Conservation (phyloP, 2,888 invertebrate genomes). For the Sphinx pinastri region DNA sequence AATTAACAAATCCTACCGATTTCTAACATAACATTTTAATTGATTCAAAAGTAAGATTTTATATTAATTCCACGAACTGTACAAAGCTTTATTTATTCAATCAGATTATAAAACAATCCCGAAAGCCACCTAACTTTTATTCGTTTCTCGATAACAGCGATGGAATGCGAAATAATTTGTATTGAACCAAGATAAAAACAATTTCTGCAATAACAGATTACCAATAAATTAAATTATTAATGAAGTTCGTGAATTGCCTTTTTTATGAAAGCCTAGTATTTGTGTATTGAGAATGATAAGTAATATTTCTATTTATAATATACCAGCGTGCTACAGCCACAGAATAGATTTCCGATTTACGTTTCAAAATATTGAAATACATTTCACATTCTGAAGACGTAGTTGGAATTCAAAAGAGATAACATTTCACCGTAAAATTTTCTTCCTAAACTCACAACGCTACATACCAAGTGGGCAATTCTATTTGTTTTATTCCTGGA, state of each 20-base stretch:
- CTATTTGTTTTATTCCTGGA: neutral
- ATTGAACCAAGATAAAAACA: neutral
- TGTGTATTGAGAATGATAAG: neutral
- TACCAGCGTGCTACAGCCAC: neutral
- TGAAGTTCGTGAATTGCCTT: neutral
- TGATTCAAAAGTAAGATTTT: too few species aligned
- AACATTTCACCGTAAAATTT: slow-evolving; percentile 11
- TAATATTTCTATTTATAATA: neutral
- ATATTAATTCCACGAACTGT: neutral
- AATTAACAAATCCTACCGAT: too few species aligned
- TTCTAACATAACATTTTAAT: too few species aligned
- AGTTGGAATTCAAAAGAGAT: slow-evolving; percentile 13
- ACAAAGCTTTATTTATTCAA: neutral
- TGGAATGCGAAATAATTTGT: neutral
- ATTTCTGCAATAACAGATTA: neutral
- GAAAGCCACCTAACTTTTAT: neutral
- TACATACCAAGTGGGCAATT: slow-evolving; percentile 5
- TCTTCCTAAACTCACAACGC: neutral
- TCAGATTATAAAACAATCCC: neutral
- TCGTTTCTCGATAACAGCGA: neutral
- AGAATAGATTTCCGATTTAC: slow-evolving; percentile 15
- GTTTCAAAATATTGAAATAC: slow-evolving; percentile 19
- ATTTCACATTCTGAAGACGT: slow-evolving; percentile 14
- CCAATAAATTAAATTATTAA: slow-evolving; percentile 5
- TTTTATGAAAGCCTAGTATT: neutral